Base-by-base conservation (phyloP, 2,797 vertebrate genomes). In the Odontamblyopus rebecca region DNA sequence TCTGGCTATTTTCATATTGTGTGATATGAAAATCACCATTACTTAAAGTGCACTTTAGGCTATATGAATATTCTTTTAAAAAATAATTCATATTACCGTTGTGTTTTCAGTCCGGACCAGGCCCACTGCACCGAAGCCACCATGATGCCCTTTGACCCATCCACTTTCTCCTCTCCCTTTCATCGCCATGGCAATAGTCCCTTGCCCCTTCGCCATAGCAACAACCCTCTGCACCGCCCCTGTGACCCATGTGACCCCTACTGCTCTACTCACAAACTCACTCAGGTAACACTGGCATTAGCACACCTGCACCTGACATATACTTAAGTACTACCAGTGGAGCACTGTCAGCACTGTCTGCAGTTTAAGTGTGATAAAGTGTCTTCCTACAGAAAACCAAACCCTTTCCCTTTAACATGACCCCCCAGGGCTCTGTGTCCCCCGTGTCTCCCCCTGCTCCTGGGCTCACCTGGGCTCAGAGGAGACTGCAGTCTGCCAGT, bases 401-500 rank as follows among this genome's bases (percentile, higher is more conserved):
- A 30, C 30, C 15, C 15, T 0, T 61, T 30, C 16, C 18, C 32
- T 62, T 38, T 62, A 38, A 62, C 35, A 38, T 62, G 29, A 62
- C 18, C 27, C n/a, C 16, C 32, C 61, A 62, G 61, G 61, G 61
- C 61, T 62, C 61, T 9, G 29, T 62, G 30, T 62, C 61, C 18
- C 61, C 61, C 19, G 30, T 62, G 61, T 62, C 61, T 3, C 61
- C 61, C 19, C 8, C 61, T 62, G 19, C 16, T 62, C 61, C 61
- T 62, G 61, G 61, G 19, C 61, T 62, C 7, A 62, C 95, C 86
- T 97, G 96, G 96, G 94, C 93, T 9, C 95, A 96, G 84, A 92
- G 95, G 68, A 93, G 96, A 69, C 95, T 96, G 80, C 96, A 97
- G 75, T 96, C 96, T 1, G 96, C 96, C 68, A 98, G 96, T 62